Percentiles rank a stretch among this genome's conserved stretches.
Evolutionary conservation across 2,888 invertebrate genomes (phyloP).

Genomic region (Diachrysia chrysitis): DNA sequence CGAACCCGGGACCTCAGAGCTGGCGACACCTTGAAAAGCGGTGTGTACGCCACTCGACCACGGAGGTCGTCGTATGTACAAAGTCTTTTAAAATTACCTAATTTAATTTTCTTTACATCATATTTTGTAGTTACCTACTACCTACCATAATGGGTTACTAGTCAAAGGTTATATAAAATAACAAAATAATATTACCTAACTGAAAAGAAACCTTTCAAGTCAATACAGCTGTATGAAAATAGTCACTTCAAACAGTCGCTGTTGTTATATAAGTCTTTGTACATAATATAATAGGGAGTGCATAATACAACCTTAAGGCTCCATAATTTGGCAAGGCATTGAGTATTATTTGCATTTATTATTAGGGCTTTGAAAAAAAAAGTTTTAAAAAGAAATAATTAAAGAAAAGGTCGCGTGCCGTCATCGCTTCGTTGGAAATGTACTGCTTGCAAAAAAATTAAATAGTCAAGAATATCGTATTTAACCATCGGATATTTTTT

Average conservation of each 20-base stretch:
- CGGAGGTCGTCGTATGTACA: too few species aligned
- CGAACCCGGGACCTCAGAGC: too few species aligned
- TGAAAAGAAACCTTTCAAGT: neutral
- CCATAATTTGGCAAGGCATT: conserved; percentile 60
- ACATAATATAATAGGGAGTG: conserved; percentile 17
- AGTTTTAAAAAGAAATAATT: conserved; percentile 69
- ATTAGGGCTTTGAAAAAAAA: conserved; percentile 69
- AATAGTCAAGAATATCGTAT: too few species aligned
- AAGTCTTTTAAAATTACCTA: too few species aligned
- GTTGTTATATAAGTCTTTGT: neutral
- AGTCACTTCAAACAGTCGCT: neutral
- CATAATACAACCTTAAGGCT: conserved; percentile 35
- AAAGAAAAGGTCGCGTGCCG: conserved; percentile 68
- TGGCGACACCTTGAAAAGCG: too few species aligned
- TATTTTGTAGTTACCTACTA: too few species aligned
- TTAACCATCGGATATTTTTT: conserved; percentile 11
- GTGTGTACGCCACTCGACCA: too few species aligned
- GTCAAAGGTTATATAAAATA: too few species aligned
- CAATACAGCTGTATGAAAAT: neutral
- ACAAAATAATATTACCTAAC: too few species aligned
- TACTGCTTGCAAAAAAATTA: conserved; percentile 64
- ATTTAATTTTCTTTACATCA: too few species aligned
- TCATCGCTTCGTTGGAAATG: conserved; percentile 64
- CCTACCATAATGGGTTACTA: too few species aligned
- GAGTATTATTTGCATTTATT: conserved; percentile 77